Conservation (phyloP, 2,888 invertebrate species). For the Notodonta dromedarius region DNA sequence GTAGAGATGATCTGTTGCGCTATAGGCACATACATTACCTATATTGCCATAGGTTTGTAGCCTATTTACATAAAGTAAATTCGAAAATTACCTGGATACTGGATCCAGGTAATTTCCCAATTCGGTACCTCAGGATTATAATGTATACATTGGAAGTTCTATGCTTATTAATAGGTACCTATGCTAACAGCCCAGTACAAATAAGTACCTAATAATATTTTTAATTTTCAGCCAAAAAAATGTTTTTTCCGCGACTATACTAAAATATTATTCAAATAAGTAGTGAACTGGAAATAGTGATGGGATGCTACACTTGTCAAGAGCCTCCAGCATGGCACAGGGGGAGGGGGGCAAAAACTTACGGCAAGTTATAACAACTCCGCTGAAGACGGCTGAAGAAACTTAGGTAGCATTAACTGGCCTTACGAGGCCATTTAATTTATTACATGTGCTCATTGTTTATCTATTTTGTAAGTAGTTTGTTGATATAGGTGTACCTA, state of each 20-base stretch:
- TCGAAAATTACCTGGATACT: too few species aligned
- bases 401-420: constrained; percentile 48
- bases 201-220: too few species aligned
- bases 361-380: constrained; percentile 43
- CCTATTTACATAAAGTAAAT: too few species aligned
- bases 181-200: too few species aligned
- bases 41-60: too few species aligned
- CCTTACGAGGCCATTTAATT: constrained; percentile 52
- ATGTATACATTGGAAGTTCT: too few species aligned
- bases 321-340: constrained; percentile 4
- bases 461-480: constrained; percentile 41
- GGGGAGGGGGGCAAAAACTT: constrained; percentile 52
- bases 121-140: too few species aligned
- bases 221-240: neutral
- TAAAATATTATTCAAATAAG: constrained; percentile 52
- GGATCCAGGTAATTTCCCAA: too few species aligned
- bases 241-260: constrained; percentile 32
- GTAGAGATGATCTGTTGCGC: too few species aligned
- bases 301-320: constrained; percentile 47
- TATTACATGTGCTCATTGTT: constrained; percentile 57
- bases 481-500: constrained; percentile 19
- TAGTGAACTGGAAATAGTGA: constrained; percentile 46
- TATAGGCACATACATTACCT: too few species aligned
- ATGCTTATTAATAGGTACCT: too few species aligned
- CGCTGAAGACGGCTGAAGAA: constrained; percentile 28